phyloP scores from a whole-genome alignment of 2,113 vertebrate genomes.

The Austrofundulus limnaeus region DNA sequence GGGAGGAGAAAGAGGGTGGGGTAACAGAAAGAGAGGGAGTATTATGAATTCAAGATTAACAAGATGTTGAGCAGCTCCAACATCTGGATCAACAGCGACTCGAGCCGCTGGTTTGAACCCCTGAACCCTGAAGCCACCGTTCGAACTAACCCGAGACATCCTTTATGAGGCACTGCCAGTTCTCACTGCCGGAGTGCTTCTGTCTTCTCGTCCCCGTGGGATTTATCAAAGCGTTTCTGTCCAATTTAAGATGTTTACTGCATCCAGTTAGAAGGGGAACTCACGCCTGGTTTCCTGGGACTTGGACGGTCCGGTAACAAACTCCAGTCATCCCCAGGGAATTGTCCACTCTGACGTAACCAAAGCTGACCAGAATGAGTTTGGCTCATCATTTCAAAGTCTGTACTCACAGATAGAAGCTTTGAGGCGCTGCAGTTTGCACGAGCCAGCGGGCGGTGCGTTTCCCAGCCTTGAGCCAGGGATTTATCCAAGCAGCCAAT shows the following conservation, averaged over 20 bases:
- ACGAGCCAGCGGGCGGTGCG: constrained; percentile 20
- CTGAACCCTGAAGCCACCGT: constrained; percentile 16
- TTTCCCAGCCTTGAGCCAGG: constrained; percentile 39
- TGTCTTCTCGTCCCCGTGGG: constrained; percentile 12
- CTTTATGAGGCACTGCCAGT: constrained; percentile 41
- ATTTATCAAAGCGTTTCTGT: constrained; percentile 46
- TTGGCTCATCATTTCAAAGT: constrained; percentile 57
- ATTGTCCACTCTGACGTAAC: constrained; percentile 52
- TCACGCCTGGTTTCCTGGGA: constrained; percentile 17
- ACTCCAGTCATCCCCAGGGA: constrained; percentile 71
- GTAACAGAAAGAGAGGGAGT: constrained; percentile 53
- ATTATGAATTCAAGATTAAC: constrained; percentile 54
- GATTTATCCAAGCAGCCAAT: constrained; percentile 28
- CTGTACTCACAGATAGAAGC: constrained; percentile 17
- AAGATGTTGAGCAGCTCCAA: constrained; percentile 52
- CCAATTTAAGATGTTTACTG: constrained; percentile 53
- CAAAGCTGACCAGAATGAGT: constrained; percentile 31
- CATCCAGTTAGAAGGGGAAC: constrained; percentile 28
- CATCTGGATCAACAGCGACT: constrained; percentile 43
- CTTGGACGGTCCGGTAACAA: constrained; percentile 37
- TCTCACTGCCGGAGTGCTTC: constrained; percentile 26
- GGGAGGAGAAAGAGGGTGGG: background rate
- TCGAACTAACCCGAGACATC: constrained; percentile 17
- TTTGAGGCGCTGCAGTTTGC: constrained; percentile 27
- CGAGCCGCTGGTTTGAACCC: constrained; percentile 19